Base-by-base conservation (phyloP, 2,888 invertebrate species). In the Nomada fabriciana region DNA sequence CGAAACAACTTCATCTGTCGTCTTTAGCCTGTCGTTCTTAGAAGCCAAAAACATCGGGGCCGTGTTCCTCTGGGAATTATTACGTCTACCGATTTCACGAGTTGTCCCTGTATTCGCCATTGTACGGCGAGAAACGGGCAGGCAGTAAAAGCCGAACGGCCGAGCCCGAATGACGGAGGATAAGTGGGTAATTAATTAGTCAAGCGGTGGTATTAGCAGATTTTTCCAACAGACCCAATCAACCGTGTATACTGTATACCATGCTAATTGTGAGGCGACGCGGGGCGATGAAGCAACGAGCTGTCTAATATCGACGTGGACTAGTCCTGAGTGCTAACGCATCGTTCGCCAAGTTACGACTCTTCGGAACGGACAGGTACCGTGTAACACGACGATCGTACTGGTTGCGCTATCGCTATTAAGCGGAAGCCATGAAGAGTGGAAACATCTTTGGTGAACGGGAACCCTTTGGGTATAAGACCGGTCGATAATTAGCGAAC, bases 401-500 rank as follows among this genome's bases (percentile, higher is more conserved):
- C 79, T 59, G 57, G 84, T n/a, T 72, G 65, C 52, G 75, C 78
- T 82, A 82, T 86, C 84, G 88, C 74, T 70, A 55, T 59, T 71
- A 78, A 15, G 77, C 85, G 84, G 85, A 85, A 86, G 76, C 81
- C 55, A 57, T 23, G 53, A 42, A 55, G 55, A 70, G 57, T 13
- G 53, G 43, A 43, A 76, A 36, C 2, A 20, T 20, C n/a, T 36
- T 53, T 36, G 60, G 63, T 50, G 25, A 18, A 42, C 70, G 50
- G 61, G 64, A 59, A 63, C 63, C 74, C 77, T 63, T 65, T 53
- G 76, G 63, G 74, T 77, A 82, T 83, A 85, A 89, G 87, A 83
- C 86, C 79, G 86, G 82, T 86, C 84, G 87, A 89, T 90, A 91
- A 91, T 91, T 91, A 92, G 89, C 89, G 80, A 90, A 88, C 89